Base-by-base conservation (phyloP, 1,140 invertebrate genomes). In the Nasonia vitripennis region DNA sequence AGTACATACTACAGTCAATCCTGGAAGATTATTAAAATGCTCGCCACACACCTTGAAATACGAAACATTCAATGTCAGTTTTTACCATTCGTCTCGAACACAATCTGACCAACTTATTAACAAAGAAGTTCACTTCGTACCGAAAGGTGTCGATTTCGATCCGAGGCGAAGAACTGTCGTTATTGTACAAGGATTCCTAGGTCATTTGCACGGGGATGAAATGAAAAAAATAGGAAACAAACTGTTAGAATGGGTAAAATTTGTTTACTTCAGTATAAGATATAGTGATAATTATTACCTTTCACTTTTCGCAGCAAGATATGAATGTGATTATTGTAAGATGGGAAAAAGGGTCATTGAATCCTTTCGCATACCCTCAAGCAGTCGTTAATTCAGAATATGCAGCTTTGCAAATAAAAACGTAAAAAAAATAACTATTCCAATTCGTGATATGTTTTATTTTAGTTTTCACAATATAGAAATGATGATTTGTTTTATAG, bases 321-420 rank as follows among this genome's bases (percentile, higher is more conserved):
- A 20, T 84, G 14, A 84, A 84, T 37, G 77, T 84, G 2, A 34
- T 84, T 37, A 4, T 48, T 20, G 41, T 84, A 1, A 23, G 51
- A 17, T 84, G 83, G 83, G 17, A 55, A 20, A 37, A 31, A 17
- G 83, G 83, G 10, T 78, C 23, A 14, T 27, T 5, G 2, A 79
- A 84, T 79, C 10, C 23, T 51, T 51, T 78, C 2, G 2, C 9
- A 34, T 84, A 84, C 45, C 68, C 6, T 37, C 37, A 73, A 71
- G 77, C 83, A 48, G 83, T 45, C 41, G 27, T 70, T 45, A 84
- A 84, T 73, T 71, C 77, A 41, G 62, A 84, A 67, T 84, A 55
- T 41, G 77, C 31, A 0, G 83, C 83, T 34, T 45, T 51, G 17
- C 27, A 11, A 71, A 3, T 84, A 23, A 78, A 62, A 74, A 23